A percentile compares a stretch with the other conserved stretches of the same genome.
Conservation (phyloP, 2,888 invertebrate genomes). For the Leptinotarsa rubiginosa region DNA sequence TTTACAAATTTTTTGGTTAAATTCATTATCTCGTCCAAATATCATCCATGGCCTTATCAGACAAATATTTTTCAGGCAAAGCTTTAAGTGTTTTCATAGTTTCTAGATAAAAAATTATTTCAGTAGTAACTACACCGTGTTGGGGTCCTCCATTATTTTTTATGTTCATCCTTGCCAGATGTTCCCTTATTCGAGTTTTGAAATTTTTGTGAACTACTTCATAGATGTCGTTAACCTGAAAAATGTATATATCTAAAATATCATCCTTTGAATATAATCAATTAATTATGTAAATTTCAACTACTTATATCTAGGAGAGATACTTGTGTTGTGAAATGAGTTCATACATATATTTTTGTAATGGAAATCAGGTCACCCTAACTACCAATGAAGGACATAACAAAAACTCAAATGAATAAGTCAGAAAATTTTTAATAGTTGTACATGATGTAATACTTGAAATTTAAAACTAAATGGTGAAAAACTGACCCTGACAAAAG, state of each 20-base stretch:
- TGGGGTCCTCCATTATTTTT: conserved; percentile 96
- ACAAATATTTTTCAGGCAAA: conserved; percentile 78
- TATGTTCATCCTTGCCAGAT: conserved; percentile 87
- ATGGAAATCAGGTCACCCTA: too few species aligned
- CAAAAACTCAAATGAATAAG: too few species aligned
- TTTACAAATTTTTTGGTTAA: background rate
- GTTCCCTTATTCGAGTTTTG: conserved; percentile 86
- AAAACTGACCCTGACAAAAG: too few species aligned
- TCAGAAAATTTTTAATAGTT: too few species aligned
- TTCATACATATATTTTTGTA: too few species aligned
- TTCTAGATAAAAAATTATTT: conserved; percentile 90
- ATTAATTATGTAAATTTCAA: too few species aligned
- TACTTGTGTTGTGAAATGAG: too few species aligned
- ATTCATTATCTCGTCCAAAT: conserved; percentile 78
- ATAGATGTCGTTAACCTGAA: conserved; percentile 63
- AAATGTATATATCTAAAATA: conserved; percentile 23
- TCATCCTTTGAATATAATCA: background rate
- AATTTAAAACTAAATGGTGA: too few species aligned
- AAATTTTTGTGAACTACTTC: conserved; percentile 85
- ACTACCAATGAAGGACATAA: too few species aligned
- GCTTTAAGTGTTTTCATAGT: conserved; percentile 85
- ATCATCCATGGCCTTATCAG: conserved; percentile 83
- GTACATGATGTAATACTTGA: too few species aligned
- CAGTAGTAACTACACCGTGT: conserved; percentile 93
- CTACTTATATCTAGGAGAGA: too few species aligned